These are phyloP conservation scores for Athene cunicularia DNA, from an alignment of 2,113 vertebrate genomes.

Conservation along the genomic window DNA sequence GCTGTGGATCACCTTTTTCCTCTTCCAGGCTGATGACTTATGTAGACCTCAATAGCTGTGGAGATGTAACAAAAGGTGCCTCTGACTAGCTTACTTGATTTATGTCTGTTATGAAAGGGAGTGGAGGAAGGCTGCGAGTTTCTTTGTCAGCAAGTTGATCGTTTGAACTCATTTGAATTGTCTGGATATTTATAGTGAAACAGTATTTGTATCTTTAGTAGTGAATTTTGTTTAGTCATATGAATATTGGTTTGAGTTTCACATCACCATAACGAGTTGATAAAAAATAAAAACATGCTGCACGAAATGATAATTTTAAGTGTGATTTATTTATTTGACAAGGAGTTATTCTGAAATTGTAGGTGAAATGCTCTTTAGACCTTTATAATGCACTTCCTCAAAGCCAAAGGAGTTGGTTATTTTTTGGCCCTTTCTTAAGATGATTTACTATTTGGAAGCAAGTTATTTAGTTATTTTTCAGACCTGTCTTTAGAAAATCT, in stretches of 20 bases:
- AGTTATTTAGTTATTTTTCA: background rate
- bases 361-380: fast-evolving
- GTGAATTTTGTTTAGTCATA: background rate
- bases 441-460: fast-evolving
- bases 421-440: background rate
- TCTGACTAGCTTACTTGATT: background rate
- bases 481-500: background rate
- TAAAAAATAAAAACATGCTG: background rate
- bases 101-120: background rate
- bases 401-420: background rate
- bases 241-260: background rate
- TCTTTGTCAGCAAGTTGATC: background rate
- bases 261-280: background rate
- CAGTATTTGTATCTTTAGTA: background rate
- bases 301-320: background rate
- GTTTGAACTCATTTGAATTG: background rate
- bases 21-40: background rate
- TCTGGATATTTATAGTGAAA: background rate
- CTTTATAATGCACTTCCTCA: fast-evolving
- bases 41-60: background rate
- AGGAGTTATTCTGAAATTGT: background rate
- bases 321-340: background rate
- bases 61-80: background rate
- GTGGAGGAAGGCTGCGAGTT: background rate
- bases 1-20: background rate